Evolutionary conservation across 2,888 invertebrate genomes (phyloP).

Genomic region (Leptopterna dolabrata): DNA sequence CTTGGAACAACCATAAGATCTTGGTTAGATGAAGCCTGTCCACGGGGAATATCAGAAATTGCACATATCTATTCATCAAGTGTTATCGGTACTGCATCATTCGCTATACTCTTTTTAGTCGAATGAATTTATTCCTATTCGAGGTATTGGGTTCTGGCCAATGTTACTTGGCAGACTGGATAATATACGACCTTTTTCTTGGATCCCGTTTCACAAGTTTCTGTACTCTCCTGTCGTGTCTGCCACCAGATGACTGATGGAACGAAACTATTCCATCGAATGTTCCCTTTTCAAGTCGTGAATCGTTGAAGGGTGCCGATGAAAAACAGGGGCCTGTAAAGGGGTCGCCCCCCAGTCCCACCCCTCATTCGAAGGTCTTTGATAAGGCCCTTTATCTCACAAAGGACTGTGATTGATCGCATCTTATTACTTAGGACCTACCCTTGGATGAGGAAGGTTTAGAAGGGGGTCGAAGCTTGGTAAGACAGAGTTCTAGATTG

Average conservation of each 20-base stretch:
- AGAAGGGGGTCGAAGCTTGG: background rate
- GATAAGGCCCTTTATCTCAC: constrained; percentile 52
- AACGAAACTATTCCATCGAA: background rate
- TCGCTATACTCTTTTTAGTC: no score
- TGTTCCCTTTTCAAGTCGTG: background rate
- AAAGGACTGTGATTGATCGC: constrained; percentile 49
- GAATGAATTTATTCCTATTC: no score
- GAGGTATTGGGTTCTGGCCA: no score
- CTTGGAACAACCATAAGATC: no score
- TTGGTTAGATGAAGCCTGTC: no score
- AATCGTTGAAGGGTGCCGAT: background rate
- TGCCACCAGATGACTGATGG: background rate
- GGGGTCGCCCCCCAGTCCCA: background rate
- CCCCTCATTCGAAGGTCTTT: constrained; percentile 37
- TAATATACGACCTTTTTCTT: background rate
- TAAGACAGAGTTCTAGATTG: constrained; percentile 41
- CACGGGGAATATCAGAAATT: no score
- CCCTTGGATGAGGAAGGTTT: background rate
- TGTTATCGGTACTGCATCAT: no score
- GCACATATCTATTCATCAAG: no score
- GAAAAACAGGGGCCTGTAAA: background rate
- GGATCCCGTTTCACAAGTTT: background rate
- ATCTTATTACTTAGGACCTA: constrained; percentile 51
- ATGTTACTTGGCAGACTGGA: no score
- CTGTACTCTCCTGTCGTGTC: background rate